phyloP scores from a whole-genome alignment of 92 coral and sea anemone species.

The Palythoa heliodiscus region DNA sequence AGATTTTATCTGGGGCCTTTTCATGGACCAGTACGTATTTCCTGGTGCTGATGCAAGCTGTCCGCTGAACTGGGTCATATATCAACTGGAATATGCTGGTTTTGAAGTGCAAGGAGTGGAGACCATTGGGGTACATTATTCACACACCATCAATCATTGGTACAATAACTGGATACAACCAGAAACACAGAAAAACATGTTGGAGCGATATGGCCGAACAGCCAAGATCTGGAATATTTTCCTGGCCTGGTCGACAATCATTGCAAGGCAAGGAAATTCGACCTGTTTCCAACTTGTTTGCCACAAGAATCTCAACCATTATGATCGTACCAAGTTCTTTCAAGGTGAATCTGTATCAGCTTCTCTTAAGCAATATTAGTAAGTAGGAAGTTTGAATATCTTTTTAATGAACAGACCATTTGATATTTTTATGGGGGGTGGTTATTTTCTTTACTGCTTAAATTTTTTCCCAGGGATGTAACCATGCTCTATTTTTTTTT shows the following conservation, averaged over 20 bases:
- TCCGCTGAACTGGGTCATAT: conserved; percentile 86
- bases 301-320: conserved; percentile 95
- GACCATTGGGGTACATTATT: conserved; percentile 97
- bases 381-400: not conserved
- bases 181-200: conserved; percentile 72
- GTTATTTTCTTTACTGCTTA: too few species aligned
- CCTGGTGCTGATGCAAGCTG: conserved; percentile 99
- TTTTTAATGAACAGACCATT: not conserved
- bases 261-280: conserved; percentile 94
- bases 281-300: conserved; percentile 97
- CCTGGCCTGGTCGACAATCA: conserved; percentile 98
- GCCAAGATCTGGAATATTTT: conserved; percentile 95
- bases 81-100: conserved; percentile 92
- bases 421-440: too few species aligned
- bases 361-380: conserved; percentile 43
- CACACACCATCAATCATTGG: conserved; percentile 93
- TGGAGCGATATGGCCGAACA: conserved; percentile 78
- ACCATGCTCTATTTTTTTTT: too few species aligned
- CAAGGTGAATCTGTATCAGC: conserved; percentile 64
- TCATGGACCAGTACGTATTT: conserved; percentile 98
- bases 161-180: conserved; percentile 96
- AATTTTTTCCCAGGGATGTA: too few species aligned
- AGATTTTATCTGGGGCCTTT: conserved; percentile 96
- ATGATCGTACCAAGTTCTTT: conserved; percentile 88
- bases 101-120: conserved; percentile 91